These are phyloP conservation scores for Scomber japonicus DNA, from an alignment of 2,113 vertebrate genomes.

Conservation along the genomic window DNA sequence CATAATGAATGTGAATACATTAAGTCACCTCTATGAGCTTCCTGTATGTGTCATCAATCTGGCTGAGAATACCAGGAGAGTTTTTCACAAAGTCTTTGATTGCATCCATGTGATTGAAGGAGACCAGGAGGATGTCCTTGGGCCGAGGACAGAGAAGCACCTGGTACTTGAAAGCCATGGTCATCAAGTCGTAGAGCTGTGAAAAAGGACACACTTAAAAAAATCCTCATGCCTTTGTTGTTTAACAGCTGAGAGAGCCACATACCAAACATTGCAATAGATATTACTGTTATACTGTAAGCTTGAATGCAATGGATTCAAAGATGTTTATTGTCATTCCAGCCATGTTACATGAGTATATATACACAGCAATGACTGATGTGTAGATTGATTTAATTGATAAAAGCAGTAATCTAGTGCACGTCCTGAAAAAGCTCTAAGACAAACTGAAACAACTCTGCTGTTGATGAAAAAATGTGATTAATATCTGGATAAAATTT, in stretches of 20 bases:
- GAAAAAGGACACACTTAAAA: slow-evolving; percentile 31
- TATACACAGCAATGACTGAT: neutral
- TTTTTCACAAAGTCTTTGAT: slow-evolving; percentile 95
- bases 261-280: neutral
- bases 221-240: slow-evolving; percentile 1
- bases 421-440: neutral
- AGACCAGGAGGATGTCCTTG: slow-evolving; percentile 94
- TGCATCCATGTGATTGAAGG: slow-evolving; percentile 97
- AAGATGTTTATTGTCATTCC: no score
- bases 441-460: neutral
- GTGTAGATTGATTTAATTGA: neutral
- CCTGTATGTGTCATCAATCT: slow-evolving; percentile 93
- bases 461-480: neutral
- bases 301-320: neutral
- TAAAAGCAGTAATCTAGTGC: neutral
- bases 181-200: slow-evolving; percentile 99
- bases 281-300: neutral
- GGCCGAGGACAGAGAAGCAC: slow-evolving; percentile 94
- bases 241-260: slow-evolving; percentile 72
- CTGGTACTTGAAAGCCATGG: slow-evolving; percentile 99
- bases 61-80: slow-evolving; percentile 89
- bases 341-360: neutral
- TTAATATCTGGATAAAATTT: neutral
- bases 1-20: neutral
- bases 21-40: slow-evolving; percentile 88